Conservation (phyloP, 2,888 invertebrate species). For the Dioctria rufipes region DNA sequence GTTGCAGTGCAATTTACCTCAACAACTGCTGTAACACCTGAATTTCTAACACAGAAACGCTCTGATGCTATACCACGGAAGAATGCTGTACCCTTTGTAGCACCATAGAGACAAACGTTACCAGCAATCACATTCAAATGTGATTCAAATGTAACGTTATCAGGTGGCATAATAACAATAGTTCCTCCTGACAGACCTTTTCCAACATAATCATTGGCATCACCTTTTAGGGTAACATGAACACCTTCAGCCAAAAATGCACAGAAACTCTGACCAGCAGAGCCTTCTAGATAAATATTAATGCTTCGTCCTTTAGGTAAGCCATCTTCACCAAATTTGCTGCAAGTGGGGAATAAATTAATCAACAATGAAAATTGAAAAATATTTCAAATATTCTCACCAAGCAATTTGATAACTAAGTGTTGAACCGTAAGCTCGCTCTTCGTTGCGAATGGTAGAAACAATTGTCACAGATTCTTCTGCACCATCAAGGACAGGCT, state of each 20-base stretch:
- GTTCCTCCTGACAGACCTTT: conserved; percentile 96
- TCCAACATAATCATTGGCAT: conserved; percentile 99
- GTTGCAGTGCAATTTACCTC: conserved; percentile 74
- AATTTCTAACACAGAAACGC: conserved; percentile 98
- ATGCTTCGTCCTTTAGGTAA: conserved; percentile 84
- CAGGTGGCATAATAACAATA: conserved; percentile 93
- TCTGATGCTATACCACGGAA: conserved; percentile 98
- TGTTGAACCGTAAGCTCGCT: conserved; percentile 93
- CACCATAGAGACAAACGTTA: conserved; percentile 98
- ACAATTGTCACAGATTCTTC: conserved; percentile 79
- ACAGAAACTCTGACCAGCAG: conserved; percentile 99
- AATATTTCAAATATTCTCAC: conserved; percentile 73
- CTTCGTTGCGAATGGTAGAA: conserved; percentile 90
- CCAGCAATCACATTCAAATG: conserved; percentile 97
- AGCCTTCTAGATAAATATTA: conserved; percentile 87
- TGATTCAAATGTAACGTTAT: conserved; percentile 87
- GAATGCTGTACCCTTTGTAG: conserved; percentile 93
- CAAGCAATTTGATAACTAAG: conserved; percentile 95
- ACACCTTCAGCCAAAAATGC: conserved; percentile 95
- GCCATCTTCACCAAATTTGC: conserved; percentile 90
- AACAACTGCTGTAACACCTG: conserved; percentile 94
- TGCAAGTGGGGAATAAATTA: conserved; percentile 65
- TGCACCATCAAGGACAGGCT: conserved; percentile 83
- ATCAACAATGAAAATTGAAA: neutral
- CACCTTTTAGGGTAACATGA: conserved; percentile 92